Percentiles rank a stretch among this genome's conserved stretches.
Conservation (phyloP, 2,797 vertebrate species). For the Gymnothorax javanicus region DNA sequence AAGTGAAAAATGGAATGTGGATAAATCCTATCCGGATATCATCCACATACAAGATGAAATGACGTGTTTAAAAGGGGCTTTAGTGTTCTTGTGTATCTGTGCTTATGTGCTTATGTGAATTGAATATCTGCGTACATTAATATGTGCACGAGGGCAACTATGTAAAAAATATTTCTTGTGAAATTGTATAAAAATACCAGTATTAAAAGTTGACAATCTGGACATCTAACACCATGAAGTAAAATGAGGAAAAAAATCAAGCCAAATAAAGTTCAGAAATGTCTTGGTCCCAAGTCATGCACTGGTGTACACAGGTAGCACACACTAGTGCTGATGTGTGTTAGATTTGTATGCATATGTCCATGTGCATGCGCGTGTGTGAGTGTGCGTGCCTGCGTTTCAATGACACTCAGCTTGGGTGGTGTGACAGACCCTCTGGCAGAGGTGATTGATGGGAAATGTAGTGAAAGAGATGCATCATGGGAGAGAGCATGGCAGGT, state of each 20-base stretch:
- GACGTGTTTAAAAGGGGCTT: too few species aligned
- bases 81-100: background rate
- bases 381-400: conserved; percentile 30
- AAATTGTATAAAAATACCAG: conserved; percentile 27
- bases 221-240: too few species aligned
- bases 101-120: background rate
- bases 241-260: too few species aligned
- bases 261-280: too few species aligned
- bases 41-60: too few species aligned
- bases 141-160: background rate
- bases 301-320: too few species aligned
- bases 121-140: background rate
- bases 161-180: background rate
- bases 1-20: too few species aligned
- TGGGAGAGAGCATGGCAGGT: background rate
- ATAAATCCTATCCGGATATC: too few species aligned
- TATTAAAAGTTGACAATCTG: too few species aligned
- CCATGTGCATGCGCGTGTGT: background rate
- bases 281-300: too few species aligned
- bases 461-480: conserved; percentile 1
- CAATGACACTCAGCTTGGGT: background rate
- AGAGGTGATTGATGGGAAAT: background rate
- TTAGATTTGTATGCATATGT: background rate
- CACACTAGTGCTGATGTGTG: conserved; percentile 29
- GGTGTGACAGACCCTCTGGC: background rate